Base-by-base conservation (phyloP, 53 echinoderm and acorn worm genomes). In the Zoroaster sp. region DNA sequence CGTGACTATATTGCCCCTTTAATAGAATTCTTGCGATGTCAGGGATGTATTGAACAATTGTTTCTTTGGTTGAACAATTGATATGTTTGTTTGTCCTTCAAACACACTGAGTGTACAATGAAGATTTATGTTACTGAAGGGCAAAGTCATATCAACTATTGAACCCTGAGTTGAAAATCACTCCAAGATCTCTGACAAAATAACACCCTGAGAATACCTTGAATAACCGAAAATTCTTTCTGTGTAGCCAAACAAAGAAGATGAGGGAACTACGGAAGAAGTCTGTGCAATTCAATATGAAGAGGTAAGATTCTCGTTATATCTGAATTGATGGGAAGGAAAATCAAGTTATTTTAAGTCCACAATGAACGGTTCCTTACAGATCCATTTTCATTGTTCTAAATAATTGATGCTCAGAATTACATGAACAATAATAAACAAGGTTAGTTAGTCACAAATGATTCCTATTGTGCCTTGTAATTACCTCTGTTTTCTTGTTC, bases 211-310 rank as follows among this genome's bases (percentile, higher is more conserved):
- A n/a, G n/a, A n/a, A n/a, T n/a, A n/a, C n/a, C n/a, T n/a, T n/a
- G n/a, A n/a, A n/a, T 33, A 28, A 17, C 54, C 34, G 51, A 72
- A 28, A 5, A 40, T 54, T 53, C 55, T 91, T 71, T 89, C 23
- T 6, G 36, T 74, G 0, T 87, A 96, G 96, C 94, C 91, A 41
- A 75, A 86, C 31, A 89, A 88, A 31, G 93, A 96, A 18, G 93
- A 96, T 13, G 96, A 96, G 44, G 94, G 90, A 12, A 46, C 70
- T 11, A 77, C 90, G 12, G 94, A 94, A 73, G 96, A 94, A 42
- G 66, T 90, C 46, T 88, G 89, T 91, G 93, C 94, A 73, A 88
- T 96, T 47, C 86, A 74, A 34, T 96, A 96, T 89, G 96, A 96
- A 83, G 96, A 96, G 87, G 96, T 96, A 81, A 91, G 89, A 54